Percentiles rank a stretch among this genome's conserved stretches.
Evolutionary conservation across 2,888 invertebrate species (phyloP).

Genomic region (Ditula angustiorana): DNA sequence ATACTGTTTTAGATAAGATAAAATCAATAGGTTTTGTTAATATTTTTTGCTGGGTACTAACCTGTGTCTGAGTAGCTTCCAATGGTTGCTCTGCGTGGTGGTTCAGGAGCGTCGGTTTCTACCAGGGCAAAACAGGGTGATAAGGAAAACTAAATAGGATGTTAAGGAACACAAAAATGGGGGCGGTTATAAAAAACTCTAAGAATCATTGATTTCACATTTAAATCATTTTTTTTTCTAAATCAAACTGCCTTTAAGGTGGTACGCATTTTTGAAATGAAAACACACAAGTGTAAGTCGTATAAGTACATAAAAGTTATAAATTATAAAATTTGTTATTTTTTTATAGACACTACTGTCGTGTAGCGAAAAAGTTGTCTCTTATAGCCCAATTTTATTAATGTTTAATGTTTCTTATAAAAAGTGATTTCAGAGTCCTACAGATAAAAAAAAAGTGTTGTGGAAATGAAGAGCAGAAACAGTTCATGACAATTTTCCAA

Average conservation of each 20-base stretch:
- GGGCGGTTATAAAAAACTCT: constrained; percentile 44
- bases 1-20: neutral
- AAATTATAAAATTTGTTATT: too few species aligned
- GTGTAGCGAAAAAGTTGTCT: too few species aligned
- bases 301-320: too few species aligned
- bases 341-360: too few species aligned
- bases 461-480: too few species aligned
- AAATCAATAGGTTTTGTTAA: constrained; percentile 48
- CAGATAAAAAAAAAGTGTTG: too few species aligned
- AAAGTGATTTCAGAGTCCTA: too few species aligned
- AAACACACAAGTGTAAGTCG: too few species aligned
- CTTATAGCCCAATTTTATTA: too few species aligned
- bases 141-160: constrained; percentile 61
- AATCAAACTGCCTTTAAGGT: neutral
- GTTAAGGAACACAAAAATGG: constrained; percentile 48
- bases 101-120: constrained; percentile 88
- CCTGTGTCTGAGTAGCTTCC: constrained; percentile 85
- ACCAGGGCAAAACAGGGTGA: constrained; percentile 72
- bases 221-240: neutral
- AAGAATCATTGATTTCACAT: constrained; percentile 51
- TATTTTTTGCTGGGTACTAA: constrained; percentile 62
- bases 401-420: too few species aligned
- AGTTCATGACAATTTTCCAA: neutral
- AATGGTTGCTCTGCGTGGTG: constrained; percentile 86
- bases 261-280: too few species aligned